These are phyloP conservation scores for Antheraea pernyi DNA, from an alignment of 1,140 invertebrate genomes.

Conservation along the genomic window DNA sequence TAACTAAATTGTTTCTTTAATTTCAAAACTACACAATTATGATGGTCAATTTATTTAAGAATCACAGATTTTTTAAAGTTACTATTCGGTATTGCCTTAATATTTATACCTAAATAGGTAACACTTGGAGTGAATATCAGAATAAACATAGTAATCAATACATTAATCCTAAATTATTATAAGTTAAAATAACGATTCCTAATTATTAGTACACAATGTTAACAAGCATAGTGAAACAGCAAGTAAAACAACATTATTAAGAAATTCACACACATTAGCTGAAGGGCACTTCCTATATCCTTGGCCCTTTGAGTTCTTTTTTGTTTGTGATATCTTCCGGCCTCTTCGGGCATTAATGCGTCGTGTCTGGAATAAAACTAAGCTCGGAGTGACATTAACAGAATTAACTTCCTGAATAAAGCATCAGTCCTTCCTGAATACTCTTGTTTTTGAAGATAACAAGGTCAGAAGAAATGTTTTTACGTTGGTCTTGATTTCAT, in stretches of 20 bases:
- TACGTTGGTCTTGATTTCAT: neutral
- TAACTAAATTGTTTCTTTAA: too few species aligned
- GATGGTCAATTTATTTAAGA: too few species aligned
- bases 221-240: neutral
- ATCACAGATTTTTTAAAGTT: too few species aligned
- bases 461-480: neutral
- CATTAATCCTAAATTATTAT: too few species aligned
- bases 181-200: neutral
- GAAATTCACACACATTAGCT: neutral
- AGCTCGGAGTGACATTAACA: slow-evolving; percentile 29
- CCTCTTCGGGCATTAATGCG: slow-evolving; percentile 33
- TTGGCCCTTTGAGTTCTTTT: slow-evolving; percentile 41
- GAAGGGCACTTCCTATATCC: slow-evolving; percentile 23
- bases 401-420: slow-evolving; percentile 19
- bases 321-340: slow-evolving; percentile 36
- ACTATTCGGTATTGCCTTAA: too few species aligned
- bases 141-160: too few species aligned
- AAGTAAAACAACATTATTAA: neutral
- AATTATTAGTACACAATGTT: neutral
- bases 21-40: too few species aligned
- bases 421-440: slow-evolving; percentile 1
- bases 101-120: too few species aligned
- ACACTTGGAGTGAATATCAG: too few species aligned
- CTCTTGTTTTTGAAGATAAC: neutral
- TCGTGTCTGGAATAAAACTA: slow-evolving; percentile 32